Evolutionary conservation across 2,797 vertebrate genomes (phyloP).

Genomic region (Carapus acus): DNA sequence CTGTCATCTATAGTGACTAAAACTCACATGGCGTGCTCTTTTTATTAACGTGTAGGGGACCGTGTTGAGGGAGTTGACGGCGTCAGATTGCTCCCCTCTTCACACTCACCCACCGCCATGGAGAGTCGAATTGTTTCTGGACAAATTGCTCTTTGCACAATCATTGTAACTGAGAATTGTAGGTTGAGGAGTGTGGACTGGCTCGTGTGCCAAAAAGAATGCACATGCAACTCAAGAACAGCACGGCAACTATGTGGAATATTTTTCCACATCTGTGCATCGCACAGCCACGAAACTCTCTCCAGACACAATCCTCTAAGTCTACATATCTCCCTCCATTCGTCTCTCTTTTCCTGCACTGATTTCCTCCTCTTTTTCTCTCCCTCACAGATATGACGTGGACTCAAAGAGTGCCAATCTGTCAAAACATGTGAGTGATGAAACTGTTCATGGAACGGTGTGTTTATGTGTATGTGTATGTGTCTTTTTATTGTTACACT

Average conservation of each 20-base stretch:
- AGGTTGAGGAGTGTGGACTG: slow-evolving; percentile 2
- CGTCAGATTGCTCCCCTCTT: slow-evolving; percentile 41
- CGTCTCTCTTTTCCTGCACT: slow-evolving; percentile 19
- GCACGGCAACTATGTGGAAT: not conserved
- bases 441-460: slow-evolving; percentile 1
- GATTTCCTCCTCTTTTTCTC: slow-evolving; percentile 7
- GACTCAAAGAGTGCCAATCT: slow-evolving; percentile 97
- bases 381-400: slow-evolving; percentile 85
- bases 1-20: no score
- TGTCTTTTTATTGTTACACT: not conserved
- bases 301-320: no score
- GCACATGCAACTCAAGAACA: not conserved
- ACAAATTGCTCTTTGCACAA: slow-evolving; percentile 6
- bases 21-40: slow-evolving; percentile 27
- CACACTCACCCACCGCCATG: slow-evolving; percentile 5
- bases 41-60: slow-evolving; percentile 38
- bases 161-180: slow-evolving; percentile 2
- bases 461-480: not conserved
- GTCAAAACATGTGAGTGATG: slow-evolving; percentile 91
- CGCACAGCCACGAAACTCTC: no score
- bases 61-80: slow-evolving; percentile 40
- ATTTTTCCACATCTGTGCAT: no score
- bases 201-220: slow-evolving; percentile 1
- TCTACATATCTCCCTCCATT: no score
- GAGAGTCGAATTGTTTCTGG: slow-evolving; percentile 17